phyloP scores from a whole-genome alignment of 2,797 vertebrate genomes.

The Cercopithecus mitis region DNA sequence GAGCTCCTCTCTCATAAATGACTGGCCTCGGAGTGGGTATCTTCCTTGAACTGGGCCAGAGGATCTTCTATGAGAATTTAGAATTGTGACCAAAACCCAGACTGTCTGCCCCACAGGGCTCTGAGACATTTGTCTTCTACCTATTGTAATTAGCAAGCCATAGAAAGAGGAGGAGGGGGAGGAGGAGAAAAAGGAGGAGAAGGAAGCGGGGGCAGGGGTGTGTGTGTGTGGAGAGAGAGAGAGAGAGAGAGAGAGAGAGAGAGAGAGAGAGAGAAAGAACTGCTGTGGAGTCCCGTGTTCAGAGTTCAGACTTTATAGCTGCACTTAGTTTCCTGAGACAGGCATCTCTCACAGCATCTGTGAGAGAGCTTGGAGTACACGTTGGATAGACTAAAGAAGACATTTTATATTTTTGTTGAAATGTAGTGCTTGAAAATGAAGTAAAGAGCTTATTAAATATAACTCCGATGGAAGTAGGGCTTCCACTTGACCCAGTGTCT shows the following conservation, averaged over 20 bases:
- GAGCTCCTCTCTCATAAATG: neutral
- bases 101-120: neutral
- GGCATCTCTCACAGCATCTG: neutral
- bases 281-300: neutral
- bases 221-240: rapidly evolving
- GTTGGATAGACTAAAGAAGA: neutral
- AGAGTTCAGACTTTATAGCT: neutral
- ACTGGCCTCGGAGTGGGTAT: no score
- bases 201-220: rapidly evolving
- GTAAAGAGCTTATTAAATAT: neutral
- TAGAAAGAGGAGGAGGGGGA: neutral
- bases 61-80: neutral
- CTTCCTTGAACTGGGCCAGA: neutral
- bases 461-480: neutral
- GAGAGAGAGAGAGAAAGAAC: no score
- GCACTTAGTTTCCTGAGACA: neutral
- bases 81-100: neutral
- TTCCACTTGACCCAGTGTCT: neutral
- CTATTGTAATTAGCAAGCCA: neutral
- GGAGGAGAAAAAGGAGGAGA: no score
- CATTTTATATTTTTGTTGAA: neutral
- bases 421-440: neutral
- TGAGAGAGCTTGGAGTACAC: neutral
- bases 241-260: rapidly evolving
- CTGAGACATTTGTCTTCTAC: neutral